phyloP scores from a whole-genome alignment of 2,888 invertebrate species.

The Nomada flava region DNA sequence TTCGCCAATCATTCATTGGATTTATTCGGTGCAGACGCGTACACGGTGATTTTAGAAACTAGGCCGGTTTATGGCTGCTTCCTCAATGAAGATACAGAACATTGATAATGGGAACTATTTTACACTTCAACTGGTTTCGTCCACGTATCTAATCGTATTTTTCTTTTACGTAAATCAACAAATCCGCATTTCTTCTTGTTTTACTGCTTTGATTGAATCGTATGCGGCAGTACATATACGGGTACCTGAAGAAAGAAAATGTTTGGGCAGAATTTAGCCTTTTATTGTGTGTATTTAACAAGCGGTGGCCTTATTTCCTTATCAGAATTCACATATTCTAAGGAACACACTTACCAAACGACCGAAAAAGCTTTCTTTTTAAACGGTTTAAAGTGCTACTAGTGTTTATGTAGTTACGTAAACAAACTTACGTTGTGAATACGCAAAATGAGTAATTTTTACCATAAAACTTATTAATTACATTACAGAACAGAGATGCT shows the following conservation, averaged over 20 bases:
- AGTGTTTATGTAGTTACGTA: too few relatives aligned
- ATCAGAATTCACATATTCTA: neutral
- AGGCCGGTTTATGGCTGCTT: constrained; percentile 10
- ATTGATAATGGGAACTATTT: constrained; percentile 17
- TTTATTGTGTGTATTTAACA: neutral
- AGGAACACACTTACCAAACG: too few relatives aligned
- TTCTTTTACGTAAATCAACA: neutral
- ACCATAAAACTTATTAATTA: too few relatives aligned
- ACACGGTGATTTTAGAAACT: constrained; percentile 5
- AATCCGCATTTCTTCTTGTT: neutral
- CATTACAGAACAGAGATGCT: too few relatives aligned
- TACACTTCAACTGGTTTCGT: neutral
- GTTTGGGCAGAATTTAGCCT: neutral
- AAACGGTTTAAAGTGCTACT: neutral
- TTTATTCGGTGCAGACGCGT: constrained; percentile 7
- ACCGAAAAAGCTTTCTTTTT: neutral
- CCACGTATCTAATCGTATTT: constrained; percentile 12
- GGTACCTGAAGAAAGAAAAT: neutral
- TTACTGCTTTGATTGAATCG: neutral
- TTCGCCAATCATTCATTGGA: neutral
- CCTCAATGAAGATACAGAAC: constrained; percentile 5
- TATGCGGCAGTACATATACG: neutral
- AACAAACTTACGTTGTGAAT: too few relatives aligned
- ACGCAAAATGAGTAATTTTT: too few relatives aligned
- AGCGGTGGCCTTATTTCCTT: neutral